Evolutionary conservation across 2,888 invertebrate species (phyloP), one percentile per base, ranked within the genome.

Genomic region (Panorpa germanica): DNA sequence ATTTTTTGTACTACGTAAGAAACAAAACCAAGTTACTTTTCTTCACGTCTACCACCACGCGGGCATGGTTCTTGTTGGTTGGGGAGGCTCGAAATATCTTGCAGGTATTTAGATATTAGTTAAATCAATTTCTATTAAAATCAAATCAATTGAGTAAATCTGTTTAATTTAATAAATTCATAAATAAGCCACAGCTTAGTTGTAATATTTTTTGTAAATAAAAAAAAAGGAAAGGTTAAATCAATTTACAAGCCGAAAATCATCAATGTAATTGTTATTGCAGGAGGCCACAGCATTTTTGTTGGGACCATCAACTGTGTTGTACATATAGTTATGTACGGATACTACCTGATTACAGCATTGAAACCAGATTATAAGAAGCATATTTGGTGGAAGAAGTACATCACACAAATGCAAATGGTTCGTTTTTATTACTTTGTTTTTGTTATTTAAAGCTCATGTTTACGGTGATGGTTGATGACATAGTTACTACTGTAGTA

Each of bases 271-370:
- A 35, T 25, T 16, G 19, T 28, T 25, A 24, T 25, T 19, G 4
- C 10, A 9, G n/a, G n/a, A n/a, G 80, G 80, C 2, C 74, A 76
- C 43, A 66, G 68, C 3, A 63, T 74, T 4, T 61, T 70, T 44
- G 55, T 80, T 29, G 77, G 80, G 2, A 47, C 72, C 4, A 52
- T 82, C 32, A 88, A 88, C 47, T 61, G 66, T 0, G 64, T 78
- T 34, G 77, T 88, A 1, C 88, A 90, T 45, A 49, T 69, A 2
- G 52, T 83, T 13, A 88, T 90, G 86, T 88, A 88, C 46, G 53
- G 61, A 1, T 81, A 88, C 49, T 88, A 83, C 46, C 59, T 80
- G 4, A 42, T 75, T 35, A 64, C 77, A 0, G 76, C 78, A 1
- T 55, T 70, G 33, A 60, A 73, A 25, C 75, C 75, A 1, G 60